A percentile compares a stretch with the other conserved stretches of the same genome.
These are phyloP conservation scores for Heteractis magnifica DNA, from an alignment of 92 coral and sea anemone species.

Conservation along the genomic window DNA sequence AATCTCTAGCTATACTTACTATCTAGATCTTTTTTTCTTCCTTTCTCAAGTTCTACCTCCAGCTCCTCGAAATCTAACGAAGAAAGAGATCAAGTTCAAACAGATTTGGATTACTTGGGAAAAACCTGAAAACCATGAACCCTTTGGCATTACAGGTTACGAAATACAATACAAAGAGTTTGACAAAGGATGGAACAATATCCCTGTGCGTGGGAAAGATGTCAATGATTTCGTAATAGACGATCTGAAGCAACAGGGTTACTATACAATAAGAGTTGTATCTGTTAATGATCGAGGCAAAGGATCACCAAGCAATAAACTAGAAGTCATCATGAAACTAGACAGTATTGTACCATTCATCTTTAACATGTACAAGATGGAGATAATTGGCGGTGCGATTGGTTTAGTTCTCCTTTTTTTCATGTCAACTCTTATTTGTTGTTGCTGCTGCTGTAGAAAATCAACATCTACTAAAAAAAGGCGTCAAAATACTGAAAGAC, in stretches of 20 bases:
- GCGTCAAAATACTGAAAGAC: no score
- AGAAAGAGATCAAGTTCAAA: background rate
- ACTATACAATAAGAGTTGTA: background rate
- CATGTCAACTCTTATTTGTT: no score
- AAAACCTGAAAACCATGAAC: background rate
- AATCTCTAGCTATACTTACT: no score
- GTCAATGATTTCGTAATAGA: background rate
- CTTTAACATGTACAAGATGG: conserved; percentile 11
- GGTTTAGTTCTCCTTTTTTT: no score
- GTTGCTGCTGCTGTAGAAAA: no score
- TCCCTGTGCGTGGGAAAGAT: background rate
- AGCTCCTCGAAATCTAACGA: background rate
- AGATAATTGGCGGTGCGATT: background rate
- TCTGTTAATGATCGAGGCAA: background rate
- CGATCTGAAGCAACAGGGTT: background rate
- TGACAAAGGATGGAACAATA: background rate
- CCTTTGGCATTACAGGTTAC: conserved; percentile 6
- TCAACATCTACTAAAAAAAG: no score
- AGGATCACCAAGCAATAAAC: conserved; percentile 3
- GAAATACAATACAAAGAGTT: conserved; percentile 7
- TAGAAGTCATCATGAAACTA: background rate
- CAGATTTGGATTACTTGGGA: conserved; percentile 19
- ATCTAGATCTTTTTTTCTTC: no score
- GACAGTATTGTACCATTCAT: background rate
- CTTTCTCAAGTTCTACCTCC: conserved; percentile 14